Evolutionary conservation across 2,113 vertebrate genomes (phyloP), one percentile per base, ranked within the genome.

Genomic region (Ahaetulla prasina): DNA sequence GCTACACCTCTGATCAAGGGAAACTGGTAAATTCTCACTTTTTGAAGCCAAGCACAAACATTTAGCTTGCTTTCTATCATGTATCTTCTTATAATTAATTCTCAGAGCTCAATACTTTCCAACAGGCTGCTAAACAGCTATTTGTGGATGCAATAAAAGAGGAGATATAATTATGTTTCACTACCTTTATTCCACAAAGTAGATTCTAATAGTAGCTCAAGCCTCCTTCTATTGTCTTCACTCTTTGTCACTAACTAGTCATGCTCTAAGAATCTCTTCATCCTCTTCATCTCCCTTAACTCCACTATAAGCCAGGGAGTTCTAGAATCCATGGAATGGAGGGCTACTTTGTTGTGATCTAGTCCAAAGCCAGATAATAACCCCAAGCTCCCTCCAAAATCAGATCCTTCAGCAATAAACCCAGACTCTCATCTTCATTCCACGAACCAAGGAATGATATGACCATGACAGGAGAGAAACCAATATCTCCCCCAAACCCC

Each of bases 41-140:
- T 93, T 94, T 89, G 90, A 86, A 95, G 52, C 35, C 91, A 1
- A 23, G 93, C 91, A 93, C 63, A 94, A 92, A 35, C 43, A 49
- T 84, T 52, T 85, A 93, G 45, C 86, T 85, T 89, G 47, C 54
- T 94, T 93, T 93, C 90, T 91, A 90, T 88, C 92, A 45, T 93
- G 43, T 93, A 90, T 0, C 43, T 39, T 85, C 23, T 39, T 88
- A 93, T 57, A 94, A 55, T 85, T 94, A 68, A 85, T 93, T 92
- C 30, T 55, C 0, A 6, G 85, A 93, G 50, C 89, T 52, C 8
- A 50, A 27, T 25, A 85, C 43, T 74, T 89, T 92, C 80, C 87
- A 91, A 80, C 10, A 89, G 12, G 12, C 60, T n/a, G 30, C 30
- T 68, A 12, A 68, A 68, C 60, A 68, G 4, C 11, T 68, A 68